Evolutionary conservation across 2,113 vertebrate genomes (phyloP).

Genomic region (Chionodraco myersi): DNA sequence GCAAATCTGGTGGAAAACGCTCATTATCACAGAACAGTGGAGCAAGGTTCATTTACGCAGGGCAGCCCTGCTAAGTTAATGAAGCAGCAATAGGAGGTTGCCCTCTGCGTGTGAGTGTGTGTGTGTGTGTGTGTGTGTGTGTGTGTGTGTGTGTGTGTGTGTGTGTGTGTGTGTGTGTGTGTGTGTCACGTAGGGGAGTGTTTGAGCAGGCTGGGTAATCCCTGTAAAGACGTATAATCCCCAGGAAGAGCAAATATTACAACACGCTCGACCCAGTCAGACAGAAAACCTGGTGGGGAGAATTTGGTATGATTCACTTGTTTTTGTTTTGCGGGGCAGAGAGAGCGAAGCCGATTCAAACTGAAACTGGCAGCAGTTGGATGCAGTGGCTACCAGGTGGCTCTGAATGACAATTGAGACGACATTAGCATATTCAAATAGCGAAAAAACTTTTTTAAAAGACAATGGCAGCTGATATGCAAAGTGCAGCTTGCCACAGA

Average conservation of each 20-base stretch:
- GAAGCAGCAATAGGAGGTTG: constrained; percentile 22
- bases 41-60: background rate
- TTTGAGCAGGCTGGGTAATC: constrained; percentile 80
- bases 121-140: constrained; percentile 28
- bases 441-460: constrained; percentile 75
- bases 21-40: background rate
- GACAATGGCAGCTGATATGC: constrained; percentile 76
- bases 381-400: constrained; percentile 73
- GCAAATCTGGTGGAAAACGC: background rate
- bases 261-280: constrained; percentile 58
- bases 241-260: constrained; percentile 81
- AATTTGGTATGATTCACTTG: constrained; percentile 32
- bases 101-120: constrained; percentile 27
- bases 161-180: constrained; percentile 29
- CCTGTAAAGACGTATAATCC: constrained; percentile 82
- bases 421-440: constrained; percentile 81
- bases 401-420: constrained; percentile 80
- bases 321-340: constrained; percentile 12
- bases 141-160: constrained; percentile 16
- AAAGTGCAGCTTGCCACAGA: constrained; percentile 62
- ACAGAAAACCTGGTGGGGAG: constrained; percentile 58
- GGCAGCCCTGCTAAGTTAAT: constrained; percentile 23
- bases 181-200: constrained; percentile 58
- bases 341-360: constrained; percentile 8
- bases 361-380: constrained; percentile 39